These are phyloP conservation scores for Mormyrops boulengeri DNA, from an alignment of 2,797 vertebrate species.

Conservation along the genomic window DNA sequence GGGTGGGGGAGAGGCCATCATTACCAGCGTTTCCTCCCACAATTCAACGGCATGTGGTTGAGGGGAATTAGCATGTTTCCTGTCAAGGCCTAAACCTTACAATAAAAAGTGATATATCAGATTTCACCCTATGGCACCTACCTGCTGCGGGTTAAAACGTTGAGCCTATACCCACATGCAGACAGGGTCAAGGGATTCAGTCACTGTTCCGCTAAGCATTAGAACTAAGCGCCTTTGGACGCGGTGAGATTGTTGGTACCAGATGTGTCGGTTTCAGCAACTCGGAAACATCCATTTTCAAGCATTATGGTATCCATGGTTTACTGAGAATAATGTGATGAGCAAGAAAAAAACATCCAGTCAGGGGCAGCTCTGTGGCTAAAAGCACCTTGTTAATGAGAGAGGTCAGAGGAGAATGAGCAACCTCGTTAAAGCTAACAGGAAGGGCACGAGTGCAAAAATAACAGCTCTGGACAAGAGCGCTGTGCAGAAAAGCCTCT, in stretches of 20 bases:
- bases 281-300: not conserved
- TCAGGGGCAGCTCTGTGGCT: not conserved
- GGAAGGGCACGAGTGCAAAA: not conserved
- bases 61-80: not conserved
- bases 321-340: not conserved
- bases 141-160: not conserved
- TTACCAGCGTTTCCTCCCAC: not conserved
- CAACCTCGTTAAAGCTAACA: not conserved
- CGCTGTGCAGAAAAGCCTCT: not conserved
- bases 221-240: not conserved
- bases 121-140: not conserved
- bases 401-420: not conserved
- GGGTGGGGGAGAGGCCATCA: not conserved
- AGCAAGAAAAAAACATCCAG: not conserved
- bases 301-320: not conserved
- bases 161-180: not conserved
- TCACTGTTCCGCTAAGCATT: not conserved
- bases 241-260: not conserved
- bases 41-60: not conserved
- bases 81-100: not conserved
- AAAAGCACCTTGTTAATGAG: not conserved
- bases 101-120: not conserved
- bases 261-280: not conserved
- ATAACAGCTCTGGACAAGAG: not conserved
- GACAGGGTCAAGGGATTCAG: not conserved